Conservation (phyloP, 1,140 invertebrate species). For the Bombus cullumanus region DNA sequence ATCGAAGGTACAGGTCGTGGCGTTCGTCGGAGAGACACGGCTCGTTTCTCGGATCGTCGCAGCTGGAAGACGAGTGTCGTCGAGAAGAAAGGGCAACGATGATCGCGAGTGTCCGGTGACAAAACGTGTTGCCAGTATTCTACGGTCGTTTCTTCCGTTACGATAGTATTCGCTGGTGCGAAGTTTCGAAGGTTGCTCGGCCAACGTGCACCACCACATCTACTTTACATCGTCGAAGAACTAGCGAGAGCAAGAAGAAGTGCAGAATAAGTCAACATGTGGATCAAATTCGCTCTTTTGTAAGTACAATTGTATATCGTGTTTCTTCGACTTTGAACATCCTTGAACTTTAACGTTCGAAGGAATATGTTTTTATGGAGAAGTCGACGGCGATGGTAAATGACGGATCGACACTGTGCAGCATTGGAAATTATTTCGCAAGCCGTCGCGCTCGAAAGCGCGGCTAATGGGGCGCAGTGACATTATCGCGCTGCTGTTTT, state of each 20-base stretch:
- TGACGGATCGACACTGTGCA: not conserved
- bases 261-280: constrained; percentile 75
- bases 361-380: too few species aligned
- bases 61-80: constrained; percentile 51
- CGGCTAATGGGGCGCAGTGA: not conserved
- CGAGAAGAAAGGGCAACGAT: constrained; percentile 64
- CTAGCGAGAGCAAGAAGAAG: constrained; percentile 39
- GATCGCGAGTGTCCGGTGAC: constrained; percentile 76
- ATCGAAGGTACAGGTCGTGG: not conserved
- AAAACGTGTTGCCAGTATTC: constrained; percentile 35
- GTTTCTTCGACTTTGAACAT: not conserved
- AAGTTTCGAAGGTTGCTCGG: not conserved
- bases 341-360: not conserved
- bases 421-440: not conserved
- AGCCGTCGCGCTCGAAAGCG: not conserved
- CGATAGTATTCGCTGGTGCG: constrained; percentile 4
- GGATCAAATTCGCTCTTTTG: constrained; percentile 76
- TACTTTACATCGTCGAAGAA: not conserved
- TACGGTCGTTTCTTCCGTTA: not conserved
- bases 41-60: constrained; percentile 1
- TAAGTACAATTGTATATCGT: constrained; percentile 69
- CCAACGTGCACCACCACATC: not conserved
- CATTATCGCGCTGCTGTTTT: constrained; percentile 2
- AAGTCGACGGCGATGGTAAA: not conserved
- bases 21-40: not conserved